These are phyloP conservation scores for Crocallis elinguaria DNA, from an alignment of 2,888 invertebrate genomes.

Conservation along the genomic window DNA sequence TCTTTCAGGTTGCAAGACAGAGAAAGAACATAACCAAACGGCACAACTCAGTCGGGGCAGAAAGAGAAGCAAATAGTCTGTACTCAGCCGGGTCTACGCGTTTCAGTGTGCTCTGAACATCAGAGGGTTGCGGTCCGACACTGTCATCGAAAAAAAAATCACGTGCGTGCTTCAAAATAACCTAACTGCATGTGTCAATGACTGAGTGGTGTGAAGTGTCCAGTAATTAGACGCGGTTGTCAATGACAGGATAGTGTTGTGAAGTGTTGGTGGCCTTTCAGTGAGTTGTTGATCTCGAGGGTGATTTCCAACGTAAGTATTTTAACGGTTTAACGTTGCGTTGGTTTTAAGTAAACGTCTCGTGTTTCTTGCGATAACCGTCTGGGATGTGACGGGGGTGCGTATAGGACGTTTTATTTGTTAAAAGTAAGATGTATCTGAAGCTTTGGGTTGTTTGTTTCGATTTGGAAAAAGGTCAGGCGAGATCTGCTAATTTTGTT, in stretches of 20 bases:
- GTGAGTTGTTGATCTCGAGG: background rate
- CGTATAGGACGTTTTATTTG: constrained; percentile 14
- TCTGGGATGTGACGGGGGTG: constrained; percentile 17
- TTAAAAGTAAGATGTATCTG: constrained; percentile 4
- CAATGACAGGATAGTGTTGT: constrained; percentile 11
- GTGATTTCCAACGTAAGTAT: constrained; percentile 16
- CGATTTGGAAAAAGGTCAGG: background rate
- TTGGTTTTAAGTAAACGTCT: constrained; percentile 3
- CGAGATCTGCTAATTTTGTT: constrained; percentile 1
- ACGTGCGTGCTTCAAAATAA: constrained; percentile 49
- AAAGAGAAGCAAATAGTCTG: constrained; percentile 58
- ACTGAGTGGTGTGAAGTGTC: constrained; percentile 23
- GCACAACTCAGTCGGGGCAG: constrained; percentile 42
- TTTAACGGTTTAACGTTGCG: background rate
- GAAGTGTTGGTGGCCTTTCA: constrained; percentile 1
- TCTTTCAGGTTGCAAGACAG: constrained; percentile 71
- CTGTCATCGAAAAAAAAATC: constrained; percentile 43
- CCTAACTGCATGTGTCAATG: constrained; percentile 32
- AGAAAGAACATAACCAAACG: constrained; percentile 48
- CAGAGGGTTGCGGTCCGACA: constrained; percentile 62
- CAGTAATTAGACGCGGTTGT: background rate
- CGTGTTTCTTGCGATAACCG: constrained; percentile 16
- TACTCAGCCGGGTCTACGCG: constrained; percentile 67
- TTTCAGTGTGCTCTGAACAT: constrained; percentile 74
- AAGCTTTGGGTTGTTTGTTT: background rate